Evolutionary conservation across 1,140 invertebrate genomes (phyloP).

Genomic region (Microplitis mediator): DNA sequence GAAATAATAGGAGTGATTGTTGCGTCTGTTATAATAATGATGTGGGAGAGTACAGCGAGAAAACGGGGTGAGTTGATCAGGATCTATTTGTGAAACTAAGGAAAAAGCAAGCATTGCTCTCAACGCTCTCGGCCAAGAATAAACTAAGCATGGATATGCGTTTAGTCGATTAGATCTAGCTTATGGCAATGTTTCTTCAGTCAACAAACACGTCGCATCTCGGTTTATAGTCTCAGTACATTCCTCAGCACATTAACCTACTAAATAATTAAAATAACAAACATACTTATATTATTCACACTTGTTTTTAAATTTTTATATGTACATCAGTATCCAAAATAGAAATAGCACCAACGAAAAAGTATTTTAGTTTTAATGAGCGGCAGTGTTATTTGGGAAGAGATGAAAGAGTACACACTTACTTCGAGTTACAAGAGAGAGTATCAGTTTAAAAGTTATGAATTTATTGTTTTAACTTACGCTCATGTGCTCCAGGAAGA

Average conservation of each 20-base stretch:
- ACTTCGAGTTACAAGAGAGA: too few species aligned
- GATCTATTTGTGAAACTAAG: conserved; percentile 38
- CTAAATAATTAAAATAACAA: not conserved
- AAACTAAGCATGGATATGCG: conserved; percentile 10
- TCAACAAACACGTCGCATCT: conserved; percentile 7
- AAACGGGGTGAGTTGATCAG: conserved; percentile 19
- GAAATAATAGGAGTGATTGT: not conserved
- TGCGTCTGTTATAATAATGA: not conserved
- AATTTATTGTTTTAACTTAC: too few species aligned
- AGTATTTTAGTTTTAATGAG: too few species aligned
- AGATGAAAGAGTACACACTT: too few species aligned
- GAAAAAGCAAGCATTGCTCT: conserved; percentile 33
- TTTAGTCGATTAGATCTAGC: conserved; percentile 2
- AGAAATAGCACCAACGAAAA: too few species aligned
- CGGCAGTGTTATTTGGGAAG: too few species aligned
- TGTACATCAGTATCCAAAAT: too few species aligned
- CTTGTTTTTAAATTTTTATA: too few species aligned
- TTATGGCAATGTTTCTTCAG: conserved; percentile 8
- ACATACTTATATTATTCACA: not conserved
- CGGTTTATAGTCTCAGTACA: not conserved
- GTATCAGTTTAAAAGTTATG: too few species aligned
- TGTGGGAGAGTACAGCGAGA: not conserved
- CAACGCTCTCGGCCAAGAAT: conserved; percentile 16
- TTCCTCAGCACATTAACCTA: not conserved
- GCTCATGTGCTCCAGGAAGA: not conserved